These are phyloP conservation scores for Diabrotica undecimpunctata DNA, from an alignment of 1,140 invertebrate genomes.

Conservation along the genomic window DNA sequence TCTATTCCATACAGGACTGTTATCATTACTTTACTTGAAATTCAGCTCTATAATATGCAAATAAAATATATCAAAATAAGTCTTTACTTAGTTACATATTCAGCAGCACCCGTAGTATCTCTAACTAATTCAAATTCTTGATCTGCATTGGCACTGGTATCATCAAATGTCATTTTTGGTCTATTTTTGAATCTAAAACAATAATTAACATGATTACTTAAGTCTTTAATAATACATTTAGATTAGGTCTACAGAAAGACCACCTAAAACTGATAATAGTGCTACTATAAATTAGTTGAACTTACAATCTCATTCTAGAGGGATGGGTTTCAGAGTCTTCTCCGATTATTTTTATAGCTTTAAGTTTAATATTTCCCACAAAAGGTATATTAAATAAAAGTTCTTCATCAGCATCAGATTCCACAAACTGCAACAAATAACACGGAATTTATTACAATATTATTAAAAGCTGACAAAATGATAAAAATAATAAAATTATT, in stretches of 20 bases:
- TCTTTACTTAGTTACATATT: constrained; percentile 84
- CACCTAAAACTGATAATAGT: too few relatives aligned
- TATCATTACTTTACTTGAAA: too few relatives aligned
- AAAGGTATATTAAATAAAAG: constrained; percentile 94
- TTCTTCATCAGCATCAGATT: constrained; percentile 93
- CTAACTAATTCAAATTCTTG: constrained; percentile 87
- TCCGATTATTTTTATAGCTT: constrained; percentile 87
- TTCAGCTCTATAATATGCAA: too few relatives aligned
- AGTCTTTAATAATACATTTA: too few relatives aligned
- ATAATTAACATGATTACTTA: constrained; percentile 4
- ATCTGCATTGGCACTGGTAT: constrained; percentile 66
- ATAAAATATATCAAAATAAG: too few relatives aligned
- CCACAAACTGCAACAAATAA: constrained; percentile 68
- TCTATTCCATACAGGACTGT: too few relatives aligned
- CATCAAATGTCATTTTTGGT: constrained; percentile 92
- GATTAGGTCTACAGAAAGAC: too few relatives aligned
- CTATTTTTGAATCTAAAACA: constrained; percentile 81
- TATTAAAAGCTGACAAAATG: not conserved
- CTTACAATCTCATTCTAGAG: constrained; percentile 79
- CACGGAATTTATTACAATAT: not conserved
- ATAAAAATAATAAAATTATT: too few relatives aligned
- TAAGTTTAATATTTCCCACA: constrained; percentile 90
- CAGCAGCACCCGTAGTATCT: constrained; percentile 74
- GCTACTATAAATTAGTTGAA: not conserved
- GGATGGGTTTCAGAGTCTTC: constrained; percentile 83